Evolutionary conservation across 2,113 vertebrate genomes (phyloP).

Genomic region (Vulpes lagopus): DNA sequence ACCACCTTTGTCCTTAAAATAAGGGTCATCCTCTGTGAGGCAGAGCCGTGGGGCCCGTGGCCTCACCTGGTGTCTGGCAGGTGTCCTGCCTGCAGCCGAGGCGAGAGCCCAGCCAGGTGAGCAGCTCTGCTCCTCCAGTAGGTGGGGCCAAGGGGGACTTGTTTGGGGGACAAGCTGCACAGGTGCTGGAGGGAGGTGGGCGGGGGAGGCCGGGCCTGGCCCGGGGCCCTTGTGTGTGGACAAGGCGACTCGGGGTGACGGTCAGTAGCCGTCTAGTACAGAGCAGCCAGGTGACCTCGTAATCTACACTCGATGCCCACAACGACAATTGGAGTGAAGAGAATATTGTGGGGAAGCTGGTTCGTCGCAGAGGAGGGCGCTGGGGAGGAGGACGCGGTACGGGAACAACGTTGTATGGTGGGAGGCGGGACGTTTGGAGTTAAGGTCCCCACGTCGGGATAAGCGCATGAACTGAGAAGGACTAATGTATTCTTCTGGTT

Average conservation of each 20-base stretch:
- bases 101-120: neutral
- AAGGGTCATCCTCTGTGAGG: rapidly evolving
- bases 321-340: neutral
- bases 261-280: neutral
- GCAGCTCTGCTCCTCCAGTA: neutral
- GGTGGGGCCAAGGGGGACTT: rapidly evolving
- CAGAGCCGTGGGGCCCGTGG: rapidly evolving
- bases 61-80: rapidly evolving
- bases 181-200: neutral
- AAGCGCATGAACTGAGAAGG: neutral
- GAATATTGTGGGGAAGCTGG: neutral
- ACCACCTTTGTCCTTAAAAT: rapidly evolving
- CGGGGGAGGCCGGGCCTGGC: neutral
- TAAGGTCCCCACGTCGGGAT: neutral
- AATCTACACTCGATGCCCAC: neutral
- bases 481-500: neutral
- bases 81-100: too few species aligned
- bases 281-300: neutral
- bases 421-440: neutral
- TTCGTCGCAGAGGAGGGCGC: neutral
- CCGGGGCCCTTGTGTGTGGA: neutral
- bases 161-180: neutral
- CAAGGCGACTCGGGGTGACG: neutral
- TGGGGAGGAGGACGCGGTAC: too few species aligned
- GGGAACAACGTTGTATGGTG: neutral